Percentiles rank a stretch among this genome's conserved stretches.
These are phyloP conservation scores for Phyllotis vaccarum DNA, from an alignment of 2,797 vertebrate species.

Conservation along the genomic window DNA sequence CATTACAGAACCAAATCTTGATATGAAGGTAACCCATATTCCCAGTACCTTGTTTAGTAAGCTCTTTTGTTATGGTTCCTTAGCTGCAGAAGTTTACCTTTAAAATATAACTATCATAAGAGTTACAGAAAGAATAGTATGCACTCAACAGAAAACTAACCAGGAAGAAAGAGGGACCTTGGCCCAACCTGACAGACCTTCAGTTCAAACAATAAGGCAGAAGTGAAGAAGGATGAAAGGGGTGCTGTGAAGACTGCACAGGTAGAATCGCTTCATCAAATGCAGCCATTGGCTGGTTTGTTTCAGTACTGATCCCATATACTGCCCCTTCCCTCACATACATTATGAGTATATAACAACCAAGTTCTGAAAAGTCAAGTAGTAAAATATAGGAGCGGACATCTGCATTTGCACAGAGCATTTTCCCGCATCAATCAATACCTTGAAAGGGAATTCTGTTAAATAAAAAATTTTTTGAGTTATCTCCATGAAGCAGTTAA, in stretches of 20 bases:
- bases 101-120: slow-evolving; percentile 31
- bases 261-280: background rate
- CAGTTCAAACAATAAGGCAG: background rate
- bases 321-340: background rate
- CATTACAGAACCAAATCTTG: background rate
- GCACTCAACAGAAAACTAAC: background rate
- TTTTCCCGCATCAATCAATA: background rate
- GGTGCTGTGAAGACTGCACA: background rate
- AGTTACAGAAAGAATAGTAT: background rate
- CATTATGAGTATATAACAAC: background rate
- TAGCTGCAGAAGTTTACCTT: slow-evolving; percentile 14
- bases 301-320: background rate
- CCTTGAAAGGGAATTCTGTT: slow-evolving; percentile 35
- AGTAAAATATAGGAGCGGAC: background rate
- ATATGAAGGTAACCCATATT: background rate
- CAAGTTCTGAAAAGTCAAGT: slow-evolving; percentile 15
- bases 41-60: background rate
- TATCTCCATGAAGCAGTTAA: slow-evolving; percentile 28
- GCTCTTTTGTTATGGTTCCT: background rate
- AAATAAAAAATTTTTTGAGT: slow-evolving; percentile 1
- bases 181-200: background rate
- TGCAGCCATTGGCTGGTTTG: background rate
- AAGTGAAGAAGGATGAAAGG: background rate
- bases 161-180: background rate
- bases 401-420: slow-evolving; percentile 24